These are phyloP conservation scores for Ceraclea dissimilis DNA, from an alignment of 2,888 invertebrate genomes.

Conservation along the genomic window DNA sequence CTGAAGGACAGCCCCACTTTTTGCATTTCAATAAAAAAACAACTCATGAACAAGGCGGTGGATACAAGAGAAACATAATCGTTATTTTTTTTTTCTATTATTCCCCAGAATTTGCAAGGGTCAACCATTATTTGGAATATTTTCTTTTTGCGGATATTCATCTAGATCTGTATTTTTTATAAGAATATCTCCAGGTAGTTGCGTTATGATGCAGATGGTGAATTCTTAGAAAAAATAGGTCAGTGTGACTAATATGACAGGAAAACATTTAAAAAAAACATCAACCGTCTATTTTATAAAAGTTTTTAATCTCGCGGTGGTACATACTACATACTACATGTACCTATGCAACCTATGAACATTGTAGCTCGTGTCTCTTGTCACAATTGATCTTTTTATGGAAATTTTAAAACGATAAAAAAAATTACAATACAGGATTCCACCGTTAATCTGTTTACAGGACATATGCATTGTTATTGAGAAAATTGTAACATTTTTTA, in stretches of 20 bases:
- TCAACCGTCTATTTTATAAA: conserved; percentile 21
- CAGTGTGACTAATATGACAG: conserved; percentile 25
- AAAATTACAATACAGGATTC: neutral
- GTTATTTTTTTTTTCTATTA: conserved; percentile 19
- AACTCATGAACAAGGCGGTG: conserved; percentile 19
- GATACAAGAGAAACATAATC: conserved; percentile 17
- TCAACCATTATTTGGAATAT: conserved; percentile 21
- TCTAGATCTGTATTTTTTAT: neutral
- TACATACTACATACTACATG: neutral
- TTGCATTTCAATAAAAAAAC: conserved; percentile 13
- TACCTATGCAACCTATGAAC: neutral
- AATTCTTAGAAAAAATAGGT: conserved; percentile 21
- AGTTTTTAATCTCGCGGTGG: conserved; percentile 12
- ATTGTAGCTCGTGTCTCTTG: conserved; percentile 17
- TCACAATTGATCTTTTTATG: conserved; percentile 8
- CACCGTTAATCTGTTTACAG: too few relatives aligned
- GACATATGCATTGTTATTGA: too few relatives aligned
- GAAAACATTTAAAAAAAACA: conserved; percentile 16
- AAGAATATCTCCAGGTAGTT: conserved; percentile 16
- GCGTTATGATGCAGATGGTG: conserved; percentile 12
- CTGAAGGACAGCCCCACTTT: conserved; percentile 9
- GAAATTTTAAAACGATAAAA: neutral
- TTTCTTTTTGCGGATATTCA: conserved; percentile 10
- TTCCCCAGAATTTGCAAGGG: conserved; percentile 18
- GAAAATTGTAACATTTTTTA: too few relatives aligned